A percentile compares a stretch with the other conserved stretches of the same genome.
These are phyloP conservation scores for Astatoreochromis straeleni DNA, from an alignment of 2,113 vertebrate species.

Conservation along the genomic window DNA sequence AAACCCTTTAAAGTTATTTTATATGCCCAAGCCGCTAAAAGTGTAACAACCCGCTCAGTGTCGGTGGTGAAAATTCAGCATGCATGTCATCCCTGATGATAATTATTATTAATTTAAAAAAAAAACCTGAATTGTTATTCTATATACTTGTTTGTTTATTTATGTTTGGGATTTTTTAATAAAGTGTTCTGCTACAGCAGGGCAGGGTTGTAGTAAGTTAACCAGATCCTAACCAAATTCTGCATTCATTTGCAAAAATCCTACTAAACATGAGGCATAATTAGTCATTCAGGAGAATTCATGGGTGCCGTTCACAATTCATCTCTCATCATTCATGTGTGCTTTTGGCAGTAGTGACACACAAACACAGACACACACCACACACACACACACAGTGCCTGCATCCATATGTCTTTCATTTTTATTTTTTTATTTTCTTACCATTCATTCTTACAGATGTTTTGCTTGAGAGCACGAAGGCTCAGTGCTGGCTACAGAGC, in stretches of 20 bases:
- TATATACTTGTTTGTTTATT: not conserved
- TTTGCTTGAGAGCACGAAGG: slow-evolving; percentile 28
- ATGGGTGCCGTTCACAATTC: slow-evolving; percentile 44
- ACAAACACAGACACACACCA: not conserved
- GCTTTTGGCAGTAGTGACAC: slow-evolving; percentile 26
- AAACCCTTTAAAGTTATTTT: slow-evolving; percentile 10
- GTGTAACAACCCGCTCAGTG: not conserved
- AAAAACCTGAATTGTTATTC: not conserved
- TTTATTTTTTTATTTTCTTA: not conserved
- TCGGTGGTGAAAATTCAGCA: not conserved
- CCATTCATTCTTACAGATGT: slow-evolving; percentile 21
- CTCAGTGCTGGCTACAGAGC: slow-evolving; percentile 44
- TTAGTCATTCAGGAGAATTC: slow-evolving; percentile 54
- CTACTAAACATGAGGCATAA: slow-evolving; percentile 30
- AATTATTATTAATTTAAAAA: not conserved
- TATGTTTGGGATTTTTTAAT: not conserved
- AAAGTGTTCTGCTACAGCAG: not conserved
- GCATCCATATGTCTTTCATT: not conserved
- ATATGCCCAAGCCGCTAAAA: not conserved
- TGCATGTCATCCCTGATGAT: not conserved
- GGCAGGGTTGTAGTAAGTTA: not conserved
- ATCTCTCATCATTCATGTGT: slow-evolving; percentile 40
- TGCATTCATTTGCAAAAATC: slow-evolving; percentile 41
- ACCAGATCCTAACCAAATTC: slow-evolving; percentile 17
- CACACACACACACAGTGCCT: not conserved